These are phyloP conservation scores for Bilobella aurantiaca DNA, from an alignment of 1,140 invertebrate genomes.

Conservation along the genomic window DNA sequence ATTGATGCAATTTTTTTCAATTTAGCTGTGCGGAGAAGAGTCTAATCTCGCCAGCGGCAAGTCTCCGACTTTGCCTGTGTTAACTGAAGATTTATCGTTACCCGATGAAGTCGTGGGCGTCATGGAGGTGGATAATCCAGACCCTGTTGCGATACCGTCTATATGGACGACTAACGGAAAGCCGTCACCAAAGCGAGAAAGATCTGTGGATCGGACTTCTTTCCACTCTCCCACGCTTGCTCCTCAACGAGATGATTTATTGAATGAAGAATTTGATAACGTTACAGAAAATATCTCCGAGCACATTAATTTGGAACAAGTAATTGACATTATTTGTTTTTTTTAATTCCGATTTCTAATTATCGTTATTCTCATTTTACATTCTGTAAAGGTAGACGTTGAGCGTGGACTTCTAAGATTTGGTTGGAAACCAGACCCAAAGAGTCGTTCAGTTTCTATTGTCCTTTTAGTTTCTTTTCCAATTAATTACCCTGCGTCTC, in stretches of 20 bases:
- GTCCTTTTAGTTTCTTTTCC: slow-evolving; percentile 70
- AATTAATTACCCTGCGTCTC: slow-evolving; percentile 60
- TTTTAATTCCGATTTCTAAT: not conserved
- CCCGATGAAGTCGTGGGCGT: not conserved
- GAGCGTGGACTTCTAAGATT: slow-evolving; percentile 28
- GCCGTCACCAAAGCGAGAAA: slow-evolving; percentile 6
- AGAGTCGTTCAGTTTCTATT: slow-evolving; percentile 42
- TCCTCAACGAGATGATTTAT: slow-evolving; percentile 25
- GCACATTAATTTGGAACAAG: slow-evolving; percentile 31
- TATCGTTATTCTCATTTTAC: not conserved
- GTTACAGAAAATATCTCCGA: slow-evolving; percentile 19
- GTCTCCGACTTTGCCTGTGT: not conserved
- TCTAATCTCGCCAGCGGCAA: not conserved
- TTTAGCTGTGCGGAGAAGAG: not conserved
- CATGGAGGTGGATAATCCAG: no score
- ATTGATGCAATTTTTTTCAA: not conserved
- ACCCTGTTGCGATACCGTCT: no score
- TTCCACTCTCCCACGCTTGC: not conserved
- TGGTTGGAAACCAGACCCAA: slow-evolving; percentile 31
- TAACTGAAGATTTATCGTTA: not conserved
- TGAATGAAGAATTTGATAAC: slow-evolving; percentile 28
- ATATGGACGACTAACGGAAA: slow-evolving; percentile 3
- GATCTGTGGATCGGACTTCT: slow-evolving; percentile 10
- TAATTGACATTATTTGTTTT: not conserved
- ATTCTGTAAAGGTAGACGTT: slow-evolving; percentile 24